These are phyloP conservation scores for Thymallus thymallus DNA, from an alignment of 2,113 vertebrate species.

Conservation along the genomic window DNA sequence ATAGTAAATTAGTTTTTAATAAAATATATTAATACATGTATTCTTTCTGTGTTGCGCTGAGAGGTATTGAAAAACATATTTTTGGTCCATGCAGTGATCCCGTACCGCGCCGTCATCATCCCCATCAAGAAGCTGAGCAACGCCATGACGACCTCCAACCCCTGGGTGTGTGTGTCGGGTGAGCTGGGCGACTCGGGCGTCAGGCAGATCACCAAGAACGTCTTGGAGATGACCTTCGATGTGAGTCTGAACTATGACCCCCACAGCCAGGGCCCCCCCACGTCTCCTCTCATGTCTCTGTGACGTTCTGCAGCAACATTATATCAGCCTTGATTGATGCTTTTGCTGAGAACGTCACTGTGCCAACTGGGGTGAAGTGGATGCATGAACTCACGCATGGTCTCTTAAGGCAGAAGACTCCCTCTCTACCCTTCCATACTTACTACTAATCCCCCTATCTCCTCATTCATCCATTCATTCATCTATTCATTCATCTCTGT, in stretches of 20 bases:
- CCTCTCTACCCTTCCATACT: no score
- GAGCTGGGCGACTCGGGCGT: slow-evolving; percentile 88
- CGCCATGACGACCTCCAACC: slow-evolving; percentile 89
- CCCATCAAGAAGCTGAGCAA: slow-evolving; percentile 94
- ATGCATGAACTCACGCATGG: no score
- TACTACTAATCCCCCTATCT: no score
- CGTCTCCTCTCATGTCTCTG: background rate
- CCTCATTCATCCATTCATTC: no score
- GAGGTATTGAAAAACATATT: background rate
- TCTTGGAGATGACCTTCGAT: slow-evolving; percentile 93
- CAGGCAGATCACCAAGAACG: slow-evolving; percentile 93
- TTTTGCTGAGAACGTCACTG: no score
- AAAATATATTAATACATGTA: no score
- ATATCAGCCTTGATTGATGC: no score
- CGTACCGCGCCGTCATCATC: slow-evolving; percentile 88
- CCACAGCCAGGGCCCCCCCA: background rate
- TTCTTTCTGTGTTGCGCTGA: background rate
- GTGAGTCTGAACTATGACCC: slow-evolving; percentile 68
- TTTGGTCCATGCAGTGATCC: slow-evolving; percentile 80
- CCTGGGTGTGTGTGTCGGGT: slow-evolving; percentile 92
- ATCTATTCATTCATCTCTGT: no score
- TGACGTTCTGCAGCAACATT: no score
- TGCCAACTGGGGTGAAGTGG: no score
- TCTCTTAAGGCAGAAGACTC: no score
- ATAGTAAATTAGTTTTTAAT: no score